phyloP scores from a whole-genome alignment of 2,888 invertebrate species.

The Leucoptera coffeella region DNA sequence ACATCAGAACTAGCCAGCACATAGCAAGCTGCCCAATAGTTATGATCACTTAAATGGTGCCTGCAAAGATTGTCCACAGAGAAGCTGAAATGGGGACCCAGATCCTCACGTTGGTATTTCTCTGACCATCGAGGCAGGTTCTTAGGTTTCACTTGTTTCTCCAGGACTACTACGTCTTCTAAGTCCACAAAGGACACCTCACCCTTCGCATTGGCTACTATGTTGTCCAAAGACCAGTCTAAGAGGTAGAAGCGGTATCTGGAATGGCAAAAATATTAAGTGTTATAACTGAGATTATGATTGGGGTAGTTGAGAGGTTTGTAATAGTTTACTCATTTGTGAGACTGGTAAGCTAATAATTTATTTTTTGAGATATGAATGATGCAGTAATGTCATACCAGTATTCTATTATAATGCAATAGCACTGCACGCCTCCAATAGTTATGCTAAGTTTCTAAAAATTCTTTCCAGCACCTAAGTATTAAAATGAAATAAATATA shows the following conservation, averaged over 20 bases:
- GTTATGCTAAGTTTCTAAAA: no score
- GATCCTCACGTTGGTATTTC: conserved; percentile 30
- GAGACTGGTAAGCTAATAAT: no score
- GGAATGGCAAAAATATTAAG: conserved; percentile 6
- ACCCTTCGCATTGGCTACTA: conserved; percentile 63
- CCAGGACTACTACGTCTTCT: conserved; percentile 75
- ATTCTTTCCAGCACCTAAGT: no score
- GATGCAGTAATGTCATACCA: no score
- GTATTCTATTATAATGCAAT: no score
- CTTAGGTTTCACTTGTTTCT: conserved; percentile 44
- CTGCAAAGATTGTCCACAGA: conserved; percentile 66
- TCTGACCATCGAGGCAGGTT: conserved; percentile 31
- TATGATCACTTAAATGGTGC: conserved; percentile 73
- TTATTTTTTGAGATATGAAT: no score
- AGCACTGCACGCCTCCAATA: no score
- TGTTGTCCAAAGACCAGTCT: conserved; percentile 78
- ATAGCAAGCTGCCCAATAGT: conserved; percentile 52
- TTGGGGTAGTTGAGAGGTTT: no score
- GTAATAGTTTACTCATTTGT: no score
- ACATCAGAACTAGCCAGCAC: conserved; percentile 26
- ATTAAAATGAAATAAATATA: no score
- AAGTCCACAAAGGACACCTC: conserved; percentile 71
- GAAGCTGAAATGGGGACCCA: conserved; percentile 64
- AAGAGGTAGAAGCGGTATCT: conserved; percentile 69
- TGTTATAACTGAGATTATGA: no score